phyloP scores from a whole-genome alignment of 2,113 vertebrate species.

The Scomber scombrus region DNA sequence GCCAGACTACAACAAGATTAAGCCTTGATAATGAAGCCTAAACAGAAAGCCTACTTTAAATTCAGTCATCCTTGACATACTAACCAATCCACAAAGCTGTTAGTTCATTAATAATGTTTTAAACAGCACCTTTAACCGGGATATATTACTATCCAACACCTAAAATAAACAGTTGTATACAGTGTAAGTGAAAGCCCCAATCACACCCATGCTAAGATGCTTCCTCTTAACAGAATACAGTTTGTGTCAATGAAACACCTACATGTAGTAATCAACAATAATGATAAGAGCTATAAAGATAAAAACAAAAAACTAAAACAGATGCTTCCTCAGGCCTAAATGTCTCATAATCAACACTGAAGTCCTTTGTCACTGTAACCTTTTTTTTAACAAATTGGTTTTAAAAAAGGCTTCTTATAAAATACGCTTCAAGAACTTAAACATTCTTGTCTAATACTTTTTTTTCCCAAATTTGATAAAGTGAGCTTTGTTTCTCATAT shows the following conservation, averaged over 20 bases:
- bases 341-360: not conserved
- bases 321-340: no score
- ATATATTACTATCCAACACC: not conserved
- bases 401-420: no score
- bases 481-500: not conserved
- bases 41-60: constrained; percentile 24
- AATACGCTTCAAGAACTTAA: no score
- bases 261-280: not conserved
- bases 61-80: not conserved
- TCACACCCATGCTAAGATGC: no score
- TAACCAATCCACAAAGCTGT: not conserved
- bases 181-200: no score
- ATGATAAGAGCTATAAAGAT: not conserved
- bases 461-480: no score
- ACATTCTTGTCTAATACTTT: no score
- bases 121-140: not conserved
- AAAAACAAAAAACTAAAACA: constrained; percentile 7
- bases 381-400: not conserved
- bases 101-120: not conserved
- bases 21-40: constrained; percentile 13
- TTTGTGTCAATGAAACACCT: not conserved
- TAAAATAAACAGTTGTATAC: not conserved
- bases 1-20: constrained; percentile 57
- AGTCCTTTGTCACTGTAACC: not conserved
- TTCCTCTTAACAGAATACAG: not conserved